phyloP scores from a whole-genome alignment of 2,113 vertebrate genomes.

The Megaptera novaeangliae region DNA sequence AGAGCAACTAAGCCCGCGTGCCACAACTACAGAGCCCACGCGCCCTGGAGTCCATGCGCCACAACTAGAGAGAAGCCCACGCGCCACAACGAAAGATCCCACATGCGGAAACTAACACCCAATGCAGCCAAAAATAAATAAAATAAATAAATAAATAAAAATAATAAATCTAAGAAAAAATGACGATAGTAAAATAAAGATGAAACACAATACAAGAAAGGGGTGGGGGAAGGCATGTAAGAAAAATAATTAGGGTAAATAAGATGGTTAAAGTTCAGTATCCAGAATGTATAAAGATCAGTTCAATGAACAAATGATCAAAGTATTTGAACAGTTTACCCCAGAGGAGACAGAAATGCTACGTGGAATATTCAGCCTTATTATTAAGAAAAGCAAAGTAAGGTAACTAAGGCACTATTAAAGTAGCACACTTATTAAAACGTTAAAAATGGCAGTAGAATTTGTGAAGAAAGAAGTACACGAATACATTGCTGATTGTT shows the following conservation, averaged over 20 bases:
- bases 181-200: not conserved
- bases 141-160: too few species aligned
- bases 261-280: not conserved
- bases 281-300: not conserved
- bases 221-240: not conserved
- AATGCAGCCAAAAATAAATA: too few species aligned
- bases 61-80: too few species aligned
- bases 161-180: too few species aligned
- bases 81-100: too few species aligned
- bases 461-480: not conserved
- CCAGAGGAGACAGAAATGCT: not conserved
- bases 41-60: too few species aligned
- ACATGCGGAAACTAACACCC: too few species aligned
- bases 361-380: not conserved
- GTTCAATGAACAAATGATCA: not conserved
- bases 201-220: not conserved
- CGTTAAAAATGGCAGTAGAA: not conserved
- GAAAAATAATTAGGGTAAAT: not conserved
- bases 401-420: not conserved
- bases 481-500: not conserved
- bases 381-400: not conserved
- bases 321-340: not conserved
- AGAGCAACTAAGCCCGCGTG: fast-evolving
- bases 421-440: not conserved
- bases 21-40: too few species aligned